phyloP scores from a whole-genome alignment of 2,797 vertebrate genomes.

The Lagodon rhomboides region DNA sequence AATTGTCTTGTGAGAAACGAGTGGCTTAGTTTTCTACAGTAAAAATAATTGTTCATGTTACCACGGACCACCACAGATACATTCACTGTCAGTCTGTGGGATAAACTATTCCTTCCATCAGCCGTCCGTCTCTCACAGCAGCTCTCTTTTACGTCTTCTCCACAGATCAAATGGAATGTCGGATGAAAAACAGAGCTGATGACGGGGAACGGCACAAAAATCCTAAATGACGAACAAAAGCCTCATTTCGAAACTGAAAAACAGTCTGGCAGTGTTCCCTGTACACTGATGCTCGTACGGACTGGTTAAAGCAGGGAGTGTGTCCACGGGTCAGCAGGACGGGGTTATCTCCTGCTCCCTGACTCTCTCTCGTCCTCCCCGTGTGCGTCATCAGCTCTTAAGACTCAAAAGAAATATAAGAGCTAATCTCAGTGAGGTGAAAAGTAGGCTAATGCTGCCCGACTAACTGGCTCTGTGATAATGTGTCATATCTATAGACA shows the following conservation, averaged over 20 bases:
- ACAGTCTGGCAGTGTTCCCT: neutral
- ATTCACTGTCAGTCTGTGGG: conserved; percentile 10
- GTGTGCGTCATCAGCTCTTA: conserved; percentile 16
- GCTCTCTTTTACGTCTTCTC: conserved; percentile 36
- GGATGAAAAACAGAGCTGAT: conserved; percentile 49
- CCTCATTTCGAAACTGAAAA: conserved; percentile 9
- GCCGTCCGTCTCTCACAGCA: conserved; percentile 27
- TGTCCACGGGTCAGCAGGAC: conserved; percentile 15
- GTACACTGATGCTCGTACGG: neutral
- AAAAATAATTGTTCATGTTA: conserved; percentile 1
- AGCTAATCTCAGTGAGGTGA: conserved; percentile 41
- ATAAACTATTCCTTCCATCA: conserved; percentile 1
- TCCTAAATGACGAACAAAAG: conserved; percentile 23
- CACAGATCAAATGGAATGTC: conserved; percentile 57
- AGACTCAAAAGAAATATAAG: conserved; percentile 33
- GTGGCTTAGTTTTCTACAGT: neutral
- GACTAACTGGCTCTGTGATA: conserved; percentile 27
- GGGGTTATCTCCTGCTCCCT: conserved; percentile 1
- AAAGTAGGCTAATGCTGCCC: conserved; percentile 52
- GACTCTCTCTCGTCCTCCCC: neutral
- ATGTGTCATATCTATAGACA: conserved; percentile 23
- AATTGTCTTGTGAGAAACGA: neutral
- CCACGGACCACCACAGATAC: neutral
- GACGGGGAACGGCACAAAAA: neutral
- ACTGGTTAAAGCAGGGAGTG: conserved; percentile 24